Percentiles rank a stretch among this genome's conserved stretches.
phyloP scores from a whole-genome alignment of 2,113 vertebrate species.

The Aspidoscelis tigris region DNA sequence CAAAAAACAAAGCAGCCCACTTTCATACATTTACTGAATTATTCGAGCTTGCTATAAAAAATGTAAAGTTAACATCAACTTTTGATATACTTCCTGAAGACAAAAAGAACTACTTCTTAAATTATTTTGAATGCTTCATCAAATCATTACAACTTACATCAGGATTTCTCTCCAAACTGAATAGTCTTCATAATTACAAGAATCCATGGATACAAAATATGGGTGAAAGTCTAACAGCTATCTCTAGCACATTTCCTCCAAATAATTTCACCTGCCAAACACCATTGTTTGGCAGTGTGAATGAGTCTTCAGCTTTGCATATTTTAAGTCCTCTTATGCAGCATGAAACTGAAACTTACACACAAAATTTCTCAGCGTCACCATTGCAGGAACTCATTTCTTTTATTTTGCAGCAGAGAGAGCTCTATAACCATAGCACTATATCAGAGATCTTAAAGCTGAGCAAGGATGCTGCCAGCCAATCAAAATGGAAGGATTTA shows the following conservation, averaged over 20 bases:
- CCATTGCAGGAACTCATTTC: background rate
- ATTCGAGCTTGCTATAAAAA: slow-evolving; percentile 52
- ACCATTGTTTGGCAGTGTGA: slow-evolving; percentile 3
- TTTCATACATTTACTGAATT: slow-evolving; percentile 38
- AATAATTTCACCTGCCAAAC: slow-evolving; percentile 24
- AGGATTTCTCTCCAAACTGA: slow-evolving; percentile 53
- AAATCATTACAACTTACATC: slow-evolving; percentile 51
- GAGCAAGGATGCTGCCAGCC: background rate
- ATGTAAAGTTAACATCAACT: slow-evolving; percentile 51
- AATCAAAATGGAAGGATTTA: slow-evolving; percentile 12
- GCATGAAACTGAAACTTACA: background rate
- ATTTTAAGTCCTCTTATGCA: slow-evolving; percentile 17
- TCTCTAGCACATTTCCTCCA: slow-evolving; percentile 5
- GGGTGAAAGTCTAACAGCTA: background rate
- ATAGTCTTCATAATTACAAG: background rate
- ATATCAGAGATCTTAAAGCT: slow-evolving; percentile 19
- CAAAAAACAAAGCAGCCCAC: background rate
- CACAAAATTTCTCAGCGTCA: background rate
- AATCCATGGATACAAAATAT: slow-evolving; percentile 57
- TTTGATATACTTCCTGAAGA: slow-evolving; percentile 48
- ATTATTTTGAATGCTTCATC: slow-evolving; percentile 32
- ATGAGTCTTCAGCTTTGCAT: slow-evolving; percentile 12
- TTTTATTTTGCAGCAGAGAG: slow-evolving; percentile 16
- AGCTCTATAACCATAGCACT: slow-evolving; percentile 10
- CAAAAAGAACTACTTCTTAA: slow-evolving; percentile 34